Base-by-base conservation (phyloP, 2,888 invertebrate species). In the Peribatodes rhomboidaria region DNA sequence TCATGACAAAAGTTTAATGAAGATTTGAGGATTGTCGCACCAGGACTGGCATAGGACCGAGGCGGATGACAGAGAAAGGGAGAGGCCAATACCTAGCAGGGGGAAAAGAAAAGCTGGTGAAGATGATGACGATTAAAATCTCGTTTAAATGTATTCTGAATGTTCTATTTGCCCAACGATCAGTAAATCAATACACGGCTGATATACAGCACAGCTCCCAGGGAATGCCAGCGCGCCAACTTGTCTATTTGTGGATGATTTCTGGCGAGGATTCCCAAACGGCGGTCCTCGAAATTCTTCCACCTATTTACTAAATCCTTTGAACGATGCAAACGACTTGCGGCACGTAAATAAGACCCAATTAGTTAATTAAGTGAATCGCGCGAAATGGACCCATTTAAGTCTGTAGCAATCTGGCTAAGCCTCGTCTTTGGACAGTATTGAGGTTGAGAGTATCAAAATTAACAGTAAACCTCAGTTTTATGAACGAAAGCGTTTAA, bases 221-320 rank as follows among this genome's bases (percentile, higher is more conserved):
- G 69, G 66, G 64, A 66, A 65, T 59, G 58, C 57, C 55, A 67
- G 69, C 68, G 65, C 60, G 59, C 68, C 62, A 61, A 65, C 53
- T 61, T 69, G 54, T 71, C 65, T 68, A 72, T 70, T 70, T 65
- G 59, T 58, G 67, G 66, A 66, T 63, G 63, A 69, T 67, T 68
- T 67, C 63, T 61, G 68, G 66, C 67, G 63, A 72, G 66, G 62
- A 63, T 58, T 67, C 27, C 55, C 39, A 50, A 65, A 63, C 55
- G 37, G 42, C 58, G 56, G 56, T n/a, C 47, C 56, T 54, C 49
- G 22, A 46, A 47, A 60, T 47, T 59, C 49, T 52, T 53, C 59
- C 47, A 44, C 49, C 50, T 65, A 61, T 65, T 61, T 61, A 69
- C 59, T 57, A 61, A 62, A 61, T 61, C 61, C 64, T 49, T 41